A percentile compares a stretch with the other conserved stretches of the same genome.
Conservation (phyloP, 1,140 invertebrate genomes). For the Drosophila parvula region DNA sequence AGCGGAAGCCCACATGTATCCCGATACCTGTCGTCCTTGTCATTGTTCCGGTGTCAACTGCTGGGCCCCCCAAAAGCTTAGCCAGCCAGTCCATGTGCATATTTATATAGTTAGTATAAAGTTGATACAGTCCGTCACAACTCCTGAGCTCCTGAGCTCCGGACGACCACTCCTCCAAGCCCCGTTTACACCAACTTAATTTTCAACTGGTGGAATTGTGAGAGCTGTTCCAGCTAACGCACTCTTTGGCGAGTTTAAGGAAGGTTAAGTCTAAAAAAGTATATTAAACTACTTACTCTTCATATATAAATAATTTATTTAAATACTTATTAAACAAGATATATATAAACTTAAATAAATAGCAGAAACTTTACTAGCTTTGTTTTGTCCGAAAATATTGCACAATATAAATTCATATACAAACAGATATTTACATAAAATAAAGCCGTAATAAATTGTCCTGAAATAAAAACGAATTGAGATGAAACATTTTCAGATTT, state of each 20-base stretch:
- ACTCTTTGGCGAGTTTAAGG: background rate
- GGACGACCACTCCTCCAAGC: conserved; percentile 3
- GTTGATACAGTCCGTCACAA: conserved; percentile 24
- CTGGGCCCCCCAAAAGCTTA: conserved; percentile 58
- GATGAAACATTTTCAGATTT: conserved; percentile 41
- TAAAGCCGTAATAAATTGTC: conserved; percentile 23
- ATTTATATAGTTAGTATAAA: conserved; percentile 68
- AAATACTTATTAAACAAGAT: background rate
- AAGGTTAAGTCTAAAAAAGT: background rate
- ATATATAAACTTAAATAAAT: background rate
- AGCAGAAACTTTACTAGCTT: background rate
- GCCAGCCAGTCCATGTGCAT: conserved; percentile 63
- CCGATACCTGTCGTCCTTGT: conserved; percentile 36
- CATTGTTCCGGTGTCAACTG: conserved; percentile 65
- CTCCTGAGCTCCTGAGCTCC: conserved; percentile 5
- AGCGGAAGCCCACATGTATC: conserved; percentile 6
- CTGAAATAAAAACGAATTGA: conserved; percentile 22
- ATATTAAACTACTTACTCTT: background rate
- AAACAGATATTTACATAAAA: background rate
- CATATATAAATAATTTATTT: background rate
- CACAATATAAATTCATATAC: background rate
- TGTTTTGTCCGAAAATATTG: background rate
- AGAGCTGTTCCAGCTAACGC: background rate
- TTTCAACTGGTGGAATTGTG: conserved; percentile 54
- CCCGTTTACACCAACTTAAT: conserved; percentile 61